These are phyloP conservation scores for Passer domesticus DNA, from an alignment of 2,113 vertebrate genomes.

Conservation along the genomic window DNA sequence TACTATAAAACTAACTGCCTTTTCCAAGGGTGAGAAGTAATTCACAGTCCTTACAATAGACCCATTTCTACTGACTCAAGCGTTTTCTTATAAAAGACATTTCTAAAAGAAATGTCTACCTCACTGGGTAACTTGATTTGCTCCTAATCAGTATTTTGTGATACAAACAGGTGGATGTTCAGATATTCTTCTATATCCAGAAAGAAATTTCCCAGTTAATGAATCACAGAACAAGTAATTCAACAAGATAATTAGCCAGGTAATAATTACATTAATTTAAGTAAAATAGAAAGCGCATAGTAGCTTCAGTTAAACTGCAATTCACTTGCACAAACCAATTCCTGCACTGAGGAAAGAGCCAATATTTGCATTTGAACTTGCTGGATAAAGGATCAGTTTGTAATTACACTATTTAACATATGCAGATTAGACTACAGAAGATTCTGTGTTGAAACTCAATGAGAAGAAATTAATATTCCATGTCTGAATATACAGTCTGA, in stretches of 20 bases:
- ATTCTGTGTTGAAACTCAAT: slow-evolving; percentile 45
- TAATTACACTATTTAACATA: slow-evolving; percentile 70
- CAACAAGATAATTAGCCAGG: slow-evolving; percentile 58
- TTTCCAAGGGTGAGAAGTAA: neutral
- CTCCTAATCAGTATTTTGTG: slow-evolving; percentile 29
- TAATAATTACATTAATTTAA: slow-evolving; percentile 73
- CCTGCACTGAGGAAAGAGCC: slow-evolving; percentile 32
- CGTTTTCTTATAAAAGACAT: neutral
- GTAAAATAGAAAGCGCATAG: slow-evolving; percentile 55
- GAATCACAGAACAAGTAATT: slow-evolving; percentile 52
- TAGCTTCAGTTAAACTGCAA: slow-evolving; percentile 47
- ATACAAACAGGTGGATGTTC: slow-evolving; percentile 8
- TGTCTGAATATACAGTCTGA: slow-evolving; percentile 51
- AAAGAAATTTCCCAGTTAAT: slow-evolving; percentile 59
- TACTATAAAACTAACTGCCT: neutral
- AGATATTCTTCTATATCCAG: neutral
- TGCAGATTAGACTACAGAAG: slow-evolving; percentile 66
- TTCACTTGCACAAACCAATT: slow-evolving; percentile 53
- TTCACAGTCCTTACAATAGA: neutral
- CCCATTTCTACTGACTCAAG: slow-evolving; percentile 1
- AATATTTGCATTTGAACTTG: slow-evolving; percentile 77
- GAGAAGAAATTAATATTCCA: slow-evolving; percentile 50
- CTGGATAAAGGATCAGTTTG: slow-evolving; percentile 50
- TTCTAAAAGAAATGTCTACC: slow-evolving; percentile 18
- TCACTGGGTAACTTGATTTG: neutral